Percentiles rank a stretch among this genome's conserved stretches.
These are phyloP conservation scores for Pomacea maculata DNA, from an alignment of 1,140 invertebrate genomes.

Conservation along the genomic window DNA sequence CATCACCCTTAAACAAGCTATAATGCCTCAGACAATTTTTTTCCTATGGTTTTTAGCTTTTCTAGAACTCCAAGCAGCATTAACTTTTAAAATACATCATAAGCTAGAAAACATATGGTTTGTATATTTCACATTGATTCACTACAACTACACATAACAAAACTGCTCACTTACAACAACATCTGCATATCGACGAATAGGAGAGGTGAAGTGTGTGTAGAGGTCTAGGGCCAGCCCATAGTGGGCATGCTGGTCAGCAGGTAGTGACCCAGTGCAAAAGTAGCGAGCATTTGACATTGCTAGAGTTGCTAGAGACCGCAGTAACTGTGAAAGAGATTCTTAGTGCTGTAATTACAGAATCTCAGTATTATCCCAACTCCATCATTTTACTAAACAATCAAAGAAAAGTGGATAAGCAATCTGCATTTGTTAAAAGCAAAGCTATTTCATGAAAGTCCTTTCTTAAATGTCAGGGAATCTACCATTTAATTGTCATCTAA, in stretches of 20 bases:
- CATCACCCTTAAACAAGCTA: too few relatives aligned
- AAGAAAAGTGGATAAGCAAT: not conserved
- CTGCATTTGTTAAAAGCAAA: not conserved
- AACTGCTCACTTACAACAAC: slow-evolving; percentile 43
- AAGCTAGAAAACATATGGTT: not conserved
- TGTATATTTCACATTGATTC: not conserved
- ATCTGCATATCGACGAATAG: slow-evolving; percentile 67
- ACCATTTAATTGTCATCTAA: not conserved
- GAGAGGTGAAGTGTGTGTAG: slow-evolving; percentile 68
- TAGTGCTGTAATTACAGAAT: not conserved
- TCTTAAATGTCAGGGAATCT: too few relatives aligned
- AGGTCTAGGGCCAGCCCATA: slow-evolving; percentile 64
- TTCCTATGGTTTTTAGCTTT: too few relatives aligned
- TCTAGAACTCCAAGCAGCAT: too few relatives aligned
- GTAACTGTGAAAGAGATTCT: slow-evolving; percentile 46
- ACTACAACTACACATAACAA: not conserved
- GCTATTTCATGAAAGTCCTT: too few relatives aligned
- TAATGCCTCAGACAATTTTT: too few relatives aligned
- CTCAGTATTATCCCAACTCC: not conserved
- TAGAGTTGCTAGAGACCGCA: slow-evolving; percentile 59
- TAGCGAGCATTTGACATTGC: slow-evolving; percentile 65
- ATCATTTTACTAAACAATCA: too few relatives aligned
- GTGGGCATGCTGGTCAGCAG: slow-evolving; percentile 58
- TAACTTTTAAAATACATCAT: not conserved
- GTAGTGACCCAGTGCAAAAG: slow-evolving; percentile 59